phyloP scores from a whole-genome alignment of 2,113 vertebrate species.

The Tachysurus fulvidraco region DNA sequence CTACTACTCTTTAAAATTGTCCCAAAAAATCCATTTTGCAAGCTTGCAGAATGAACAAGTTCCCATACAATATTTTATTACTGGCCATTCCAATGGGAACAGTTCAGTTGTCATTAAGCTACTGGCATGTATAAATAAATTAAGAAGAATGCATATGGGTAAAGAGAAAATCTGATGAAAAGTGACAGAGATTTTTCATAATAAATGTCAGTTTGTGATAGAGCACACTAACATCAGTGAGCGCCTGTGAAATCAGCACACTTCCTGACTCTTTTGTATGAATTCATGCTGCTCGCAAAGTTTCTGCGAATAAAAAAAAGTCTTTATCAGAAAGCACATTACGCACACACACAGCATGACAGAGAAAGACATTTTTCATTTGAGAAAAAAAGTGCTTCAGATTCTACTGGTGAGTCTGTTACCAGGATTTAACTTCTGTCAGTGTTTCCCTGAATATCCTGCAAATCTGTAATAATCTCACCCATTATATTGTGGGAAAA shows the following conservation, averaged over 20 bases:
- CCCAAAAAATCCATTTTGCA: not conserved
- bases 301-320: not conserved
- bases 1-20: not conserved
- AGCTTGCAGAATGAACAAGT: not conserved
- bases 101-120: not conserved
- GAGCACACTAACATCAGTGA: not conserved
- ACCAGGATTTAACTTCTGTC: constrained; percentile 12
- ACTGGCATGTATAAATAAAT: not conserved
- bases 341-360: not conserved
- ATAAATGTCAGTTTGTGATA: not conserved
- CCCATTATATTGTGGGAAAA: not conserved
- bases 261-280: not conserved
- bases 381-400: not conserved
- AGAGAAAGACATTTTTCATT: not conserved
- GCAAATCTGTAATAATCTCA: not conserved
- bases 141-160: not conserved
- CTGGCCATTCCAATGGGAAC: not conserved
- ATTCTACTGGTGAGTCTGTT: not conserved
- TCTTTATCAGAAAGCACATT: not conserved
- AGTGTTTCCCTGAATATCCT: not conserved
- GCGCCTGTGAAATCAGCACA: not conserved
- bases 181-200: not conserved
- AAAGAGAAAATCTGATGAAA: not conserved
- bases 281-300: constrained; percentile 10
- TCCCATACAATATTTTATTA: not conserved